phyloP scores from a whole-genome alignment of 2,797 vertebrate genomes.

The Mormyrus proboscirostris region DNA sequence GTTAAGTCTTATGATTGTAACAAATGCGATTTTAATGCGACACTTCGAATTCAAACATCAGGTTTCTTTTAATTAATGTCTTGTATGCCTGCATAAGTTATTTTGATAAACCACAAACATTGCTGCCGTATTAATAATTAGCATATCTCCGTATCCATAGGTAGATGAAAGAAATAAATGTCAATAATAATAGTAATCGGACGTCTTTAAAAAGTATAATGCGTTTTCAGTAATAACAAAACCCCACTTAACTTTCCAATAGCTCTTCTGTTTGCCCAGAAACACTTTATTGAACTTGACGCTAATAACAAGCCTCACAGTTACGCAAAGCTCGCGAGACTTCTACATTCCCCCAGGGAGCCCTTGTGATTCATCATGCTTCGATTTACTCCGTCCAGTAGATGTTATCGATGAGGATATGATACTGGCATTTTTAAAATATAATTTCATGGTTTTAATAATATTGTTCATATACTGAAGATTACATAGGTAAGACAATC shows the following conservation, averaged over 20 bases:
- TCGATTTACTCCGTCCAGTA: neutral
- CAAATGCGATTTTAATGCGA: neutral
- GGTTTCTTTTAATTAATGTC: neutral
- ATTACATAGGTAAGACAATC: neutral
- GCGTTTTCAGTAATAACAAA: neutral
- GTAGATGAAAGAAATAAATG: neutral
- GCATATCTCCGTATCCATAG: neutral
- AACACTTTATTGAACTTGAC: slow-evolving; percentile 1
- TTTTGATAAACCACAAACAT: neutral
- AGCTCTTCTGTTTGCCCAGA: neutral
- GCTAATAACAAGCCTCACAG: neutral
- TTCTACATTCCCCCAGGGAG: neutral
- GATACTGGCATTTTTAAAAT: neutral
- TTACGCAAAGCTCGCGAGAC: neutral
- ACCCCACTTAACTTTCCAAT: neutral
- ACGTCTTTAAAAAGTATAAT: neutral
- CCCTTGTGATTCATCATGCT: neutral
- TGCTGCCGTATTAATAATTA: neutral
- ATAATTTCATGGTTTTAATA: neutral
- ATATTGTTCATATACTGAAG: neutral
- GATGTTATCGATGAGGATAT: neutral
- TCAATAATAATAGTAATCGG: neutral
- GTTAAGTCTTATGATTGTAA: neutral
- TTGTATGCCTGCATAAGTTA: neutral
- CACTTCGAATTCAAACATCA: neutral